phyloP scores from a whole-genome alignment of 2,113 vertebrate species.

The Thinocorus orbignyianus region DNA sequence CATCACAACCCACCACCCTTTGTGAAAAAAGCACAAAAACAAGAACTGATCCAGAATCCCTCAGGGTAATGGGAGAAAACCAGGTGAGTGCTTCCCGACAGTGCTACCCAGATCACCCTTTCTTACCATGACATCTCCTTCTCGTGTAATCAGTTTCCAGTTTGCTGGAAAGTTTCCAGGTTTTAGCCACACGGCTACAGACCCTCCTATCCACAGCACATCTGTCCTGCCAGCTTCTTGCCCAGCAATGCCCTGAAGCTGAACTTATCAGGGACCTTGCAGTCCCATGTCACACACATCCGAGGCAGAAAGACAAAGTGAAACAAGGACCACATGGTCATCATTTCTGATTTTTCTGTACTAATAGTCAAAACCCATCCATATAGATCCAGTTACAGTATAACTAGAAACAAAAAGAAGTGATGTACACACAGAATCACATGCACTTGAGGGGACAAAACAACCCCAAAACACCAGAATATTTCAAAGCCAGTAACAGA shows the following conservation, averaged over 20 bases:
- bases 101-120: neutral
- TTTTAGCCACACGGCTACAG: neutral
- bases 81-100: neutral
- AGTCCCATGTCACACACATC: neutral
- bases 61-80: neutral
- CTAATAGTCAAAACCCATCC: neutral
- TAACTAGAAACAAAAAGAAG: neutral
- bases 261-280: neutral
- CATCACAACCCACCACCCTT: neutral
- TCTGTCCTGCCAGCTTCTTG: neutral
- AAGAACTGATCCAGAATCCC: neutral
- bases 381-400: neutral
- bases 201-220: neutral
- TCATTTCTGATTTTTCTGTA: neutral
- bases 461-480: neutral
- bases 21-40: neutral
- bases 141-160: neutral
- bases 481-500: neutral
- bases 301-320: neutral
- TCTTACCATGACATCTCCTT: neutral
- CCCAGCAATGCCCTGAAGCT: neutral
- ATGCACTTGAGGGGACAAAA: fast-evolving
- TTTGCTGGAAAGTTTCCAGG: neutral
- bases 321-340: neutral
- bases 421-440: neutral